phyloP scores from a whole-genome alignment of 2,113 vertebrate species.

The Corythornis cristatus region DNA sequence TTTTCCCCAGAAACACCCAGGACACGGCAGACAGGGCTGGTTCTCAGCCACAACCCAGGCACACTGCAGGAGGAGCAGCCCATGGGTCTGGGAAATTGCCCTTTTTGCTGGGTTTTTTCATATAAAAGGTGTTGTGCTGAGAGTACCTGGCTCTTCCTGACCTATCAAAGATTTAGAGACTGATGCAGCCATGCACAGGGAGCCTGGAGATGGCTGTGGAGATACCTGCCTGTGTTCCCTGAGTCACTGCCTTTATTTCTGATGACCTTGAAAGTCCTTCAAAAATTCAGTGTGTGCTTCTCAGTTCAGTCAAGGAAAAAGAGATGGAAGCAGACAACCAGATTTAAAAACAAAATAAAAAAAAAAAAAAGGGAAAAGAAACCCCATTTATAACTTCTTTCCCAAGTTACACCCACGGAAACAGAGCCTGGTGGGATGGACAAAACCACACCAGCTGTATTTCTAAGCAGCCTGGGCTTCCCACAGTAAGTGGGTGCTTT shows the following conservation, averaged over 20 bases:
- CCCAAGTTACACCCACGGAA: rapidly evolving
- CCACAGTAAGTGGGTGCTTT: background rate
- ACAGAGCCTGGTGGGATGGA: background rate
- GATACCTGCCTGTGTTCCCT: background rate
- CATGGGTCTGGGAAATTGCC: background rate
- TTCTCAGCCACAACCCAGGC: background rate
- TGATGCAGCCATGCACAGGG: background rate
- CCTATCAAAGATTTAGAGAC: background rate
- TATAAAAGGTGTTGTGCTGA: background rate
- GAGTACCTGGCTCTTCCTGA: background rate
- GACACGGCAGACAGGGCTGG: background rate
- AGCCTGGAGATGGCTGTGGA: background rate
- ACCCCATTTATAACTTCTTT: background rate
- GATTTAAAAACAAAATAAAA: background rate
- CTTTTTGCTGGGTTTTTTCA: background rate
- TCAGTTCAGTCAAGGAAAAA: background rate
- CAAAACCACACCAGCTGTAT: background rate
- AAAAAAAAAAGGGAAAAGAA: background rate
- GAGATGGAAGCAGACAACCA: background rate
- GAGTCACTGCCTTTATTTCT: background rate
- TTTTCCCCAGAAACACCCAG: background rate
- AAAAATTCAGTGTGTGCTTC: background rate
- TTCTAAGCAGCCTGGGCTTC: background rate
- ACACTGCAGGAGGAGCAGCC: background rate
- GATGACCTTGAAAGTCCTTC: background rate